phyloP scores from a whole-genome alignment of 2,113 vertebrate species.

The human region DNA sequence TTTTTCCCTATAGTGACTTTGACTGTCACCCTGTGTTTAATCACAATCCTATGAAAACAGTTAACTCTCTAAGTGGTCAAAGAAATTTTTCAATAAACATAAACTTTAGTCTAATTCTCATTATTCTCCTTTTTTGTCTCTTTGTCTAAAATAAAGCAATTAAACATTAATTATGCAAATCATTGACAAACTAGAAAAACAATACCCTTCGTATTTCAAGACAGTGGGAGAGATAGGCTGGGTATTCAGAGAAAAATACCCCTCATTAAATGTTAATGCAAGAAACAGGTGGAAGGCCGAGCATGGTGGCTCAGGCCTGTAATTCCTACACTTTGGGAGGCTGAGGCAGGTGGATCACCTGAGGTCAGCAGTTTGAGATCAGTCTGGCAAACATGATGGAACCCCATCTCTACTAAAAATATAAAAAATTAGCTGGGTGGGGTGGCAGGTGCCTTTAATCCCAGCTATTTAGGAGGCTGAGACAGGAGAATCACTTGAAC shows the following conservation, averaged over 20 bases:
- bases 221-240: background rate
- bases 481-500: too few species aligned
- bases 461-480: too few species aligned
- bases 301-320: too few species aligned
- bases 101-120: background rate
- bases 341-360: too few species aligned
- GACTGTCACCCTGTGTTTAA: background rate
- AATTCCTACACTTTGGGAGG: too few species aligned
- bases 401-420: too few species aligned
- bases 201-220: background rate
- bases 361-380: too few species aligned
- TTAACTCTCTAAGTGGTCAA: background rate
- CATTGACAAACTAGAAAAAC: background rate
- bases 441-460: too few species aligned
- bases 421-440: too few species aligned
- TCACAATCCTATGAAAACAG: background rate
- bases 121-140: background rate
- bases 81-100: background rate
- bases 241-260: background rate
- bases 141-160: background rate
- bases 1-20: background rate
- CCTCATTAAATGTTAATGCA: background rate
- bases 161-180: background rate
- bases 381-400: too few species aligned
- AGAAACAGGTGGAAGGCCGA: background rate